phyloP scores from a whole-genome alignment of 2,113 vertebrate genomes.

The Arenaria interpres region DNA sequence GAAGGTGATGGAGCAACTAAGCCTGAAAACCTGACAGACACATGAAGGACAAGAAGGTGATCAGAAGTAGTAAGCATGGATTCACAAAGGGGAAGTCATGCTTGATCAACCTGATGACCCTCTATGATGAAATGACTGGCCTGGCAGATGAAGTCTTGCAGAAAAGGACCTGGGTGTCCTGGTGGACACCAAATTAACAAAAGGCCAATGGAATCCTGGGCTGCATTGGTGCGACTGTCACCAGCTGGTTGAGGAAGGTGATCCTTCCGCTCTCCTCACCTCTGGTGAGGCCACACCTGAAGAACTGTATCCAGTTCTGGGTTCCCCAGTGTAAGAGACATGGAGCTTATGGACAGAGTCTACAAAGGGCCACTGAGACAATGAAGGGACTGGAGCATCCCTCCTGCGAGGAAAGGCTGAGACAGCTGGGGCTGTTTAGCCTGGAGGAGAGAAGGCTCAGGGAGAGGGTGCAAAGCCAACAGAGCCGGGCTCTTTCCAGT shows the following conservation, averaged over 20 bases:
- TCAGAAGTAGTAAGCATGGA: not conserved
- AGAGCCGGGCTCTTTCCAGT: not conserved
- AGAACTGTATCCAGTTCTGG: not conserved
- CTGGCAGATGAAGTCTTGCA: not conserved
- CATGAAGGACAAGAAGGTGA: not conserved
- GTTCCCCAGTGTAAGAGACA: not conserved
- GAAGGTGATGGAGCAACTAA: not conserved
- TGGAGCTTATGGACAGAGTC: not conserved
- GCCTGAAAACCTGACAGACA: not conserved
- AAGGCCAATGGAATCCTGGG: not conserved
- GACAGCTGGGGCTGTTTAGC: not conserved
- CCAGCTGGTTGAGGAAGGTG: not conserved
- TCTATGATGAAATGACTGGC: not conserved
- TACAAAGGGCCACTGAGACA: not conserved
- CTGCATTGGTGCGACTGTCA: not conserved
- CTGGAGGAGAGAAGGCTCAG: not conserved
- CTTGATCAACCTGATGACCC: not conserved
- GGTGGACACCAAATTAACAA: not conserved
- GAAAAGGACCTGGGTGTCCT: not conserved
- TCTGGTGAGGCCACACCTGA: not conserved
- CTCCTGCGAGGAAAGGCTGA: not conserved
- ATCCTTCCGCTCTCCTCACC: not conserved
- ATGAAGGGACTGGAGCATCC: not conserved
- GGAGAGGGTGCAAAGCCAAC: not conserved
- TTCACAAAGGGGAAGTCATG: not conserved